phyloP scores from a whole-genome alignment of 2,113 vertebrate genomes.

The Choloepus hoffmanni region DNA sequence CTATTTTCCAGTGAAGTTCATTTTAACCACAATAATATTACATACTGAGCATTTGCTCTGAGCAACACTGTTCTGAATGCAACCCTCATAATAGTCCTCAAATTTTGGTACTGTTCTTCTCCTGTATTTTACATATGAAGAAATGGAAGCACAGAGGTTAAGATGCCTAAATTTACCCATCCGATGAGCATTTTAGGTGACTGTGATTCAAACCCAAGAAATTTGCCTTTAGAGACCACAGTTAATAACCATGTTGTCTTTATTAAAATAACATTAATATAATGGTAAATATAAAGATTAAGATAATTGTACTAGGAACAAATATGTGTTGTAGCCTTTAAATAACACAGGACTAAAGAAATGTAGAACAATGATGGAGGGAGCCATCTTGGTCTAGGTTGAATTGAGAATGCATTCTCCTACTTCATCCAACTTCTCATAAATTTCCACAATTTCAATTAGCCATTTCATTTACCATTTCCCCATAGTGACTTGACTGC shows the following conservation, averaged over 20 bases:
- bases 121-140: not conserved
- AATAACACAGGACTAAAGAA: not conserved
- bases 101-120: not conserved
- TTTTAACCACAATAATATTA: not conserved
- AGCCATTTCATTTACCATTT: not conserved
- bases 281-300: not conserved
- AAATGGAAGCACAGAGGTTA: not conserved
- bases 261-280: not conserved
- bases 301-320: not conserved
- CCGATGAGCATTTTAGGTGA: not conserved
- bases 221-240: not conserved
- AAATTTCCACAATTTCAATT: not conserved
- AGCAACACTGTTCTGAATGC: not conserved
- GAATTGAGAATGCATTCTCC: not conserved
- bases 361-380: too few relatives aligned
- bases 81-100: accelerated
- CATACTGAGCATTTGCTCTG: not conserved
- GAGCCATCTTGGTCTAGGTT: not conserved
- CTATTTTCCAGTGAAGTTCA: not conserved
- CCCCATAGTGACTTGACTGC: not conserved
- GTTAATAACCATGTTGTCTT: not conserved
- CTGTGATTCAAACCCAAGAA: not conserved
- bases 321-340: not conserved
- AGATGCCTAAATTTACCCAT: not conserved
- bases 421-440: not conserved